Evolutionary conservation across 2,888 invertebrate species (phyloP).

Genomic region (Hirtodrosophila cameraria): DNA sequence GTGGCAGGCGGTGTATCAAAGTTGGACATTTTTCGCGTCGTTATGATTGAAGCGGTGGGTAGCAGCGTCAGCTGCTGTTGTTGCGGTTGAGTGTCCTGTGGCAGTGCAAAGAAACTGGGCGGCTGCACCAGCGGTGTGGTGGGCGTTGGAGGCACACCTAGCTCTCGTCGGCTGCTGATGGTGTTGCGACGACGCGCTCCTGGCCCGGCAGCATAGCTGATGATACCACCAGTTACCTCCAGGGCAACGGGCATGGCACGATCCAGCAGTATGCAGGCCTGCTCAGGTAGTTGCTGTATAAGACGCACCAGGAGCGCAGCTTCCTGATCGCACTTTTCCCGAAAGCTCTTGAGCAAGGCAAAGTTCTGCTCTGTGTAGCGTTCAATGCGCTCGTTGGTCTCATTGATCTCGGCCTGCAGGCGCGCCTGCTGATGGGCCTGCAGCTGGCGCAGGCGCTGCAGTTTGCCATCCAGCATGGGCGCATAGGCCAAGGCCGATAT

Average conservation of each 20-base stretch:
- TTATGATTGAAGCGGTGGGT: slow-evolving; percentile 49
- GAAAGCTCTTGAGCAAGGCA: slow-evolving; percentile 89
- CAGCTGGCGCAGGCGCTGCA: slow-evolving; percentile 75
- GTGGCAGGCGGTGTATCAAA: slow-evolving; percentile 84
- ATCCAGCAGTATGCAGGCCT: slow-evolving; percentile 67
- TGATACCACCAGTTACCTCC: slow-evolving; percentile 67
- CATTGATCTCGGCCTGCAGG: slow-evolving; percentile 88
- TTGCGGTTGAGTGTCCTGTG: slow-evolving; percentile 26
- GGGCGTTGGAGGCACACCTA: slow-evolving; percentile 77
- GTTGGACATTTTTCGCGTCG: slow-evolving; percentile 80
- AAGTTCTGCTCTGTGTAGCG: slow-evolving; percentile 91
- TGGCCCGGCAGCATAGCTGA: slow-evolving; percentile 15
- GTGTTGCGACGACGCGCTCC: slow-evolving; percentile 74
- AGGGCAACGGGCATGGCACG: slow-evolving; percentile 64
- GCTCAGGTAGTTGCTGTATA: slow-evolving; percentile 80
- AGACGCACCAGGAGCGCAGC: slow-evolving; percentile 87
- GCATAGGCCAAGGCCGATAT: slow-evolving; percentile 21
- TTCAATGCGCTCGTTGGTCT: slow-evolving; percentile 90
- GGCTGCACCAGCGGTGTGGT: slow-evolving; percentile 64
- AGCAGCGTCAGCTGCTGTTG: slow-evolving; percentile 42
- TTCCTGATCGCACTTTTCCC: slow-evolving; percentile 90
- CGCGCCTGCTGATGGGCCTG: slow-evolving; percentile 88
- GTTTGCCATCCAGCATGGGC: slow-evolving; percentile 41
- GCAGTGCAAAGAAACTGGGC: slow-evolving; percentile 52
- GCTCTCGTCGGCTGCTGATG: slow-evolving; percentile 72